Base-by-base conservation (phyloP, 2,888 invertebrate species). In the Netelia fuscicornis region DNA sequence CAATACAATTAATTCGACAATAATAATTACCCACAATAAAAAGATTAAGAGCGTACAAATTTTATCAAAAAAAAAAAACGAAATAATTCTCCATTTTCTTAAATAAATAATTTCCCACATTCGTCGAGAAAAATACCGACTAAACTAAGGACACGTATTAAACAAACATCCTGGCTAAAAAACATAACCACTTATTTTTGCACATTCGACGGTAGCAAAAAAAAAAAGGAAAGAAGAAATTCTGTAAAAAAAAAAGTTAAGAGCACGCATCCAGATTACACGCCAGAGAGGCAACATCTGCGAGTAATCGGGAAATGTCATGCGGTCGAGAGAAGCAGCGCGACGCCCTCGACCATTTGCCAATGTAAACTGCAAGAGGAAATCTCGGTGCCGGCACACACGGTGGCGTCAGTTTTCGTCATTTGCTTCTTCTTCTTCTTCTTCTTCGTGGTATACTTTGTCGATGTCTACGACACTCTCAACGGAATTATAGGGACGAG, bases 291-390 rank as follows among this genome's bases (percentile, higher is more conserved):
- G 60, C 65, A 42, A 80, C 80, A 80, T 84, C 65, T 76, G 80
- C 76, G 76, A 80, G 65, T 72, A 76, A 80, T 84, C 84, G 80
- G 84, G 75, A 72, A 84, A 84, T 71, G 84, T 65, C 80, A 80
- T 20, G 62, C 13, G 8, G 70, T 42, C 67, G 60, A 76, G 37
- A 54, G 56, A 75, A 42, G 30, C 6, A 3, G 30, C 30, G 30
- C 30, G 30, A 30, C 30, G 30, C 30, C 30, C 70, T 62, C 76
- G 82, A 72, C 80, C 44, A 56, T n/a, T 76, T 80, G 84, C 84
- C 76, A 77, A 84, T 76, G 76, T 80, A 80, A 76, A 84, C 80
- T 37, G 65, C 60, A 60, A 52, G 84, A 76, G 30, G 30, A 76
- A 76, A 84, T 68, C 62, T 30, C 68, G 78, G 78, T 68, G 68